These are phyloP conservation scores for Ormyrus thymus DNA, from an alignment of 2,888 invertebrate species.

Conservation along the genomic window DNA sequence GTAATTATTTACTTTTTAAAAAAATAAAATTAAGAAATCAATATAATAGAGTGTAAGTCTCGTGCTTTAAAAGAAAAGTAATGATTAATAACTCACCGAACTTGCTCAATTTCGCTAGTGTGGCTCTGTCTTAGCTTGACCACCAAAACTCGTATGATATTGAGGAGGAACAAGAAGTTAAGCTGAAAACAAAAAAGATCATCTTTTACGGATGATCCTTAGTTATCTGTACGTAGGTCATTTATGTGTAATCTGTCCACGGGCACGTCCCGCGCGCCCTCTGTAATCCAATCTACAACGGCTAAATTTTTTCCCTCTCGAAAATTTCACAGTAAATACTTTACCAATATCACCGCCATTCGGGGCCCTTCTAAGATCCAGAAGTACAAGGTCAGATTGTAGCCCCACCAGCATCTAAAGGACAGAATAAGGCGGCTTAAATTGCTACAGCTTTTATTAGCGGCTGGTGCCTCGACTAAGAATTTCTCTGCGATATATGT, in stretches of 20 bases:
- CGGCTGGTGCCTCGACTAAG: too few relatives aligned
- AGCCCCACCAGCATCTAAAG: slow-evolving; percentile 87
- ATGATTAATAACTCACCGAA: slow-evolving; percentile 76
- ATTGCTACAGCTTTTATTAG: too few relatives aligned
- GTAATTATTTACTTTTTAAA: background rate
- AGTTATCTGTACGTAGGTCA: background rate
- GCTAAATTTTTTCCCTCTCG: too few relatives aligned
- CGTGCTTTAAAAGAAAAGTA: too few relatives aligned
- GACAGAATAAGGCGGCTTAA: background rate
- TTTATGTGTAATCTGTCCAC: too few relatives aligned
- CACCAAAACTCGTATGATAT: slow-evolving; percentile 87
- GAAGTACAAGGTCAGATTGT: slow-evolving; percentile 86
- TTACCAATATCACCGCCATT: slow-evolving; percentile 86
- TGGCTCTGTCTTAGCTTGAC: slow-evolving; percentile 84
- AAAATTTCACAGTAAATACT: slow-evolving; percentile 14
- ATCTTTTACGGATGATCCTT: background rate
- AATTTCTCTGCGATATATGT: too few relatives aligned
- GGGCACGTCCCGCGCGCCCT: background rate
- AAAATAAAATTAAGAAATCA: background rate
- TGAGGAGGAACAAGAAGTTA: slow-evolving; percentile 86
- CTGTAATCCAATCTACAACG: background rate
- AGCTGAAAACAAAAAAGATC: slow-evolving; percentile 77
- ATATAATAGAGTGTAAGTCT: background rate
- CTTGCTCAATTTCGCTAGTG: slow-evolving; percentile 85
- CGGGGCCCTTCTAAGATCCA: slow-evolving; percentile 95